Percentiles rank a stretch among this genome's conserved stretches.
Evolutionary conservation across 2,113 vertebrate species (phyloP).

Genomic region (Phylloscopus whistleri): DNA sequence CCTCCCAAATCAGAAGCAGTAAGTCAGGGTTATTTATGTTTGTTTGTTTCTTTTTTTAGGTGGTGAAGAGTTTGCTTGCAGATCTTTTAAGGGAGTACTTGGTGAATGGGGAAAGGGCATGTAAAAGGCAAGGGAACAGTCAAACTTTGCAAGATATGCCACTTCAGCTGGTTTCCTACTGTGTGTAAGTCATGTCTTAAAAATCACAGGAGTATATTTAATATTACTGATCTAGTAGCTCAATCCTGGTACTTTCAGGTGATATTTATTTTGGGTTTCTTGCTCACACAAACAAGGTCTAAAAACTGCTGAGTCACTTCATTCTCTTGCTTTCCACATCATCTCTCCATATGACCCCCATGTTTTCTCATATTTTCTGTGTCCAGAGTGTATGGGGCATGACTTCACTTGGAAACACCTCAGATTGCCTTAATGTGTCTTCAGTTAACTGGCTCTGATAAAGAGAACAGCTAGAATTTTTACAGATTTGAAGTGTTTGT

Average conservation of each 20-base stretch:
- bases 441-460: not conserved
- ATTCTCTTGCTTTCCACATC: not conserved
- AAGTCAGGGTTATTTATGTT: conserved; percentile 70
- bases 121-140: not conserved
- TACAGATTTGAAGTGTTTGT: not conserved
- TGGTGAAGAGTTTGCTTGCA: not conserved
- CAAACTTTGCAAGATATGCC: not conserved
- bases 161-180: not conserved
- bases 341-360: not conserved
- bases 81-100: not conserved
- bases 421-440: not conserved
- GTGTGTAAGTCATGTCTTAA: not conserved
- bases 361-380: not conserved
- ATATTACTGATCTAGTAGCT: not conserved
- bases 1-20: conserved; percentile 99
- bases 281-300: not conserved
- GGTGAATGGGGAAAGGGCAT: not conserved
- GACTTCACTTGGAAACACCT: not conserved
- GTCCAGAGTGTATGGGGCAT: not conserved
- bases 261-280: not conserved
- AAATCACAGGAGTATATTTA: not conserved
- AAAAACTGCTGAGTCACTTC: not conserved
- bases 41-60: not conserved
- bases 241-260: not conserved
- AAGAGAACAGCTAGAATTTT: not conserved